A percentile compares a stretch with the other conserved stretches of the same genome.
Evolutionary conservation across 2,113 vertebrate genomes (phyloP).

Genomic region (Nothocercus julius): DNA sequence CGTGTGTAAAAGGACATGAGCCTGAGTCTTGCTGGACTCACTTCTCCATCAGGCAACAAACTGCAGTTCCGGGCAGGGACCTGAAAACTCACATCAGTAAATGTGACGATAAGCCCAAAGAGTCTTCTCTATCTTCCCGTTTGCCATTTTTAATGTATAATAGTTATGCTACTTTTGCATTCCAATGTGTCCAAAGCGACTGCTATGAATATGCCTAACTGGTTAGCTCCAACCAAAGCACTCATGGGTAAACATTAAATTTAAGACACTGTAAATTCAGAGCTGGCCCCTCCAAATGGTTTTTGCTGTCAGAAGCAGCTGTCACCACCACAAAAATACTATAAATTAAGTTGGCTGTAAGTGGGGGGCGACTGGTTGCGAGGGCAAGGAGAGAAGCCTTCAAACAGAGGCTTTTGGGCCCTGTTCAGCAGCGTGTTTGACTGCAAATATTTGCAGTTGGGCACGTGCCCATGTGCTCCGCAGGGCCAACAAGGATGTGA

Average conservation of each 20-base stretch:
- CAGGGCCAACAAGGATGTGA: neutral
- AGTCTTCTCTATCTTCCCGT: neutral
- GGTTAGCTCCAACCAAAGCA: neutral
- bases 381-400: neutral
- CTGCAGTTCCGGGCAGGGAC: rapidly evolving
- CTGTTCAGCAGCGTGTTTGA: neutral
- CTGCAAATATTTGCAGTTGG: neutral
- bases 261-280: neutral
- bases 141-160: neutral
- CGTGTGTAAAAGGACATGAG: neutral
- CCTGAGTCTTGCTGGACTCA: neutral
- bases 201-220: neutral
- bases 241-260: neutral
- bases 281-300: neutral
- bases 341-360: neutral
- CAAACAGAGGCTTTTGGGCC: rapidly evolving
- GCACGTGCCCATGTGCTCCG: neutral
- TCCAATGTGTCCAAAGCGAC: neutral
- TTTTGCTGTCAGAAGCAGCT: neutral
- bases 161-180: neutral
- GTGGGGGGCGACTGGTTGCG: neutral
- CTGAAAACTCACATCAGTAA: neutral
- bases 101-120: neutral
- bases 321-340: neutral
- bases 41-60: rapidly evolving